Evolutionary conservation across 2,888 invertebrate species (phyloP).

Genomic region (Drosophila ustulata): DNA sequence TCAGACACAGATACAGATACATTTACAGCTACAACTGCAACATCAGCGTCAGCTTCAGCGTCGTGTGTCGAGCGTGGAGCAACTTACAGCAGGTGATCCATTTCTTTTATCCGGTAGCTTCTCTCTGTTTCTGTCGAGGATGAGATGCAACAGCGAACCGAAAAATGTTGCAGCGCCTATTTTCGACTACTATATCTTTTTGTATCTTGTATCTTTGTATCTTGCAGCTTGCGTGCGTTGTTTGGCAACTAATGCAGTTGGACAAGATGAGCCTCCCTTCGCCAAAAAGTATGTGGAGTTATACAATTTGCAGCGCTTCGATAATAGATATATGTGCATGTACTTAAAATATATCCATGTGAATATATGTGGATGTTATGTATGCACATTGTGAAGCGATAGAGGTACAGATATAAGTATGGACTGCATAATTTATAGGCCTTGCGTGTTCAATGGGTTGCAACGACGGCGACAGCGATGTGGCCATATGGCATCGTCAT

Average conservation of each 20-base stretch:
- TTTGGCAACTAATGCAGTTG: conserved; percentile 76
- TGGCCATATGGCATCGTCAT: conserved; percentile 69
- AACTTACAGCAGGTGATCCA: conserved; percentile 77
- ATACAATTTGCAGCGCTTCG: conserved; percentile 73
- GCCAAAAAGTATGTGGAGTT: conserved; percentile 19
- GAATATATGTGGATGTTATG: not conserved
- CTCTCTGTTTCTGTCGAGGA: conserved; percentile 27
- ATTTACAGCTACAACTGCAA: conserved; percentile 31
- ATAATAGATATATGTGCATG: conserved; percentile 69
- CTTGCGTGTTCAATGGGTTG: conserved; percentile 80
- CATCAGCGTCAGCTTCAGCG: conserved; percentile 18
- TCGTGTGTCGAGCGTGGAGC: conserved; percentile 49
- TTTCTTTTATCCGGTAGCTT: conserved; percentile 78
- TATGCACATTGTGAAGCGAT: conserved; percentile 14
- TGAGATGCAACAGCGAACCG: conserved; percentile 32
- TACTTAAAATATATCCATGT: conserved; percentile 15
- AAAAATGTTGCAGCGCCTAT: conserved; percentile 44
- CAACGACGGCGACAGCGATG: conserved; percentile 53
- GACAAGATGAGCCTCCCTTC: conserved; percentile 62
- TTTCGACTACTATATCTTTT: conserved; percentile 39
- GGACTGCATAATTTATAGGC: conserved; percentile 78
- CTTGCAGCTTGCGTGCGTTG: conserved; percentile 9
- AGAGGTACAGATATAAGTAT: conserved; percentile 42
- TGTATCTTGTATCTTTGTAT: conserved; percentile 16
- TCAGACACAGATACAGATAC: conserved; percentile 26